These are phyloP conservation scores for Lordiphosa stackelbergi DNA, from an alignment of 1,140 invertebrate species.

Conservation along the genomic window DNA sequence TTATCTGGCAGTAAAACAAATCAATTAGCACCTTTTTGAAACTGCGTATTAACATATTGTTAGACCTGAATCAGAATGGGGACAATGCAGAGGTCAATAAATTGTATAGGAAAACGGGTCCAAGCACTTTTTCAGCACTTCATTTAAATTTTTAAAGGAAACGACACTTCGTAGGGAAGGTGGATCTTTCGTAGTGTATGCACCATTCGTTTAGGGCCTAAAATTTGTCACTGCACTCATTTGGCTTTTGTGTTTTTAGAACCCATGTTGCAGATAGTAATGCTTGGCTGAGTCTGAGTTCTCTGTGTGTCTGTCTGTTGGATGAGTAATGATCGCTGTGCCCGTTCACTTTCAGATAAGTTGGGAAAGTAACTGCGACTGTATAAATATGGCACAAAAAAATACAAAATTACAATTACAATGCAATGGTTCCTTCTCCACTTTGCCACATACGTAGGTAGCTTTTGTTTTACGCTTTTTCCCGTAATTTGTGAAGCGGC, in stretches of 20 bases:
- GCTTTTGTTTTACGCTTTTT: conserved; percentile 50
- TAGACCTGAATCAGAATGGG: too few relatives aligned
- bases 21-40: too few relatives aligned
- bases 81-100: too few relatives aligned
- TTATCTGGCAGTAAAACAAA: too few relatives aligned
- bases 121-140: too few relatives aligned
- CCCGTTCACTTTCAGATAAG: conserved; percentile 72
- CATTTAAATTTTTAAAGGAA: not conserved
- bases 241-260: conserved; percentile 65
- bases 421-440: conserved; percentile 33
- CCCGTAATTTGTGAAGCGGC: conserved; percentile 26
- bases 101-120: too few relatives aligned
- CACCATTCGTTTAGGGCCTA: conserved; percentile 28
- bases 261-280: conserved; percentile 54
- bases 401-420: conserved; percentile 68
- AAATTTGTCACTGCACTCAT: conserved; percentile 66
- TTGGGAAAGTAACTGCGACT: conserved; percentile 64
- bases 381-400: conserved; percentile 16
- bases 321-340: conserved; percentile 45
- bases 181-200: conserved; percentile 41
- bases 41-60: too few relatives aligned
- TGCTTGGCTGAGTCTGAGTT: conserved; percentile 58
- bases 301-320: conserved; percentile 11
- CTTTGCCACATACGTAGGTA: conserved; percentile 22
- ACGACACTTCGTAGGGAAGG: too few relatives aligned